A percentile compares a stretch with the other conserved stretches of the same genome.
These are phyloP conservation scores for Bombycilla garrulus DNA, from an alignment of 2,113 vertebrate species.

Conservation along the genomic window DNA sequence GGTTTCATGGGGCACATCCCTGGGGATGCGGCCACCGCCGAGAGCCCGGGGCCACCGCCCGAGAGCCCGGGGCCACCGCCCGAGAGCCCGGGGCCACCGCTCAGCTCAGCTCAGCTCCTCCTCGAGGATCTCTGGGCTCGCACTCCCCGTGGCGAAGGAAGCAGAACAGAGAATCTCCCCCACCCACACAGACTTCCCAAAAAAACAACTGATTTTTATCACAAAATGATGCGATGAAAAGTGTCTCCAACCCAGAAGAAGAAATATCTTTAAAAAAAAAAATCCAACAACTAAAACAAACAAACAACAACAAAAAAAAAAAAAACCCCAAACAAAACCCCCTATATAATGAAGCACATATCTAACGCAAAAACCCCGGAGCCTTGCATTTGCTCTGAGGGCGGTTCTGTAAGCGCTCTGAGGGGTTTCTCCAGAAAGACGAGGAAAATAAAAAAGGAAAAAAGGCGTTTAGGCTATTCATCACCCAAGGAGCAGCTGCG, in stretches of 20 bases:
- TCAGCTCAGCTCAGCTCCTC: background rate
- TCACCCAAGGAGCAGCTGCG: rapidly evolving
- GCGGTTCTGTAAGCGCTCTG: background rate
- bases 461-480: background rate
- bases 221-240: background rate
- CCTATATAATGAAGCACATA: background rate
- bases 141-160: rapidly evolving
- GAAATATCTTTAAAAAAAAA: background rate
- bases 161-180: background rate
- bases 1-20: background rate
- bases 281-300: background rate
- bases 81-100: too few species aligned
- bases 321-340: background rate
- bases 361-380: background rate
- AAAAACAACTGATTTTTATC: background rate
- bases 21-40: background rate
- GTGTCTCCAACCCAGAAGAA: background rate
- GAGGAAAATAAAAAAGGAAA: rapidly evolving
- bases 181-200: background rate
- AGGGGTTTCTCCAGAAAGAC: background rate
- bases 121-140: background rate
- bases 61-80: background rate
- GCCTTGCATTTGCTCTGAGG: background rate
- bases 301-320: background rate
- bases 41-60: too few species aligned